phyloP scores from a whole-genome alignment of 2,797 vertebrate genomes.

The Chaunax sp. region DNA sequence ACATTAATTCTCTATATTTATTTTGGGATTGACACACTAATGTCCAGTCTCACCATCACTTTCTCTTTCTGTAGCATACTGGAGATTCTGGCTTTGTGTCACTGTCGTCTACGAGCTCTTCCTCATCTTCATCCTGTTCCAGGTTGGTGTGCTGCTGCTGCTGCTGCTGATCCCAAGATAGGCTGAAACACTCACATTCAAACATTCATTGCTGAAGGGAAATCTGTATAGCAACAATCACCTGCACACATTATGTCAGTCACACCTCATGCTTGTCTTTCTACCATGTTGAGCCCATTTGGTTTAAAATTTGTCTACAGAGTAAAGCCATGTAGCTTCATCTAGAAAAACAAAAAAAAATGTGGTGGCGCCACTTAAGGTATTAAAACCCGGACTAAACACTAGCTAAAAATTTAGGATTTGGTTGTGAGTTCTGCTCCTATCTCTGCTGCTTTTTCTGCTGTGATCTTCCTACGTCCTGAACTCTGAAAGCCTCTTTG shows the following conservation, averaged over 20 bases:
- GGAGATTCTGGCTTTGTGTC: conserved; percentile 98
- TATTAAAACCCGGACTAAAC: conserved; percentile 1
- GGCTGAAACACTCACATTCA: background rate
- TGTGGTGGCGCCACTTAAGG: background rate
- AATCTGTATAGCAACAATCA: too few species aligned
- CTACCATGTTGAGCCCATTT: background rate
- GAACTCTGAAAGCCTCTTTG: conserved; percentile 38
- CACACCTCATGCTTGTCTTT: background rate
- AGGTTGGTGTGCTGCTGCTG: conserved; percentile 84
- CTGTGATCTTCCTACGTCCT: conserved; percentile 16
- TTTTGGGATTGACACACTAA: background rate
- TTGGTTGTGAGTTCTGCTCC: too few species aligned
- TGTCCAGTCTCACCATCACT: background rate
- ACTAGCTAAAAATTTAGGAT: conserved; percentile 5
- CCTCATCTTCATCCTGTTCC: conserved; percentile 99
- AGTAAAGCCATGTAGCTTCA: background rate
- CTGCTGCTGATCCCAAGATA: background rate
- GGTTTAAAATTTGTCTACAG: background rate
- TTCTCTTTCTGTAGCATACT: conserved; percentile 87
- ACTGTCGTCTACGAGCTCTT: conserved; percentile 98
- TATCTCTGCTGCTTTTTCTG: too few species aligned
- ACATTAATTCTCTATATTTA: background rate
- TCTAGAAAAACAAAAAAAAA: background rate
- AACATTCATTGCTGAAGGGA: background rate
- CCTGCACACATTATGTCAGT: background rate